Base-by-base conservation (phyloP, 2,888 invertebrate genomes). In the Apomyelois bistriatella region DNA sequence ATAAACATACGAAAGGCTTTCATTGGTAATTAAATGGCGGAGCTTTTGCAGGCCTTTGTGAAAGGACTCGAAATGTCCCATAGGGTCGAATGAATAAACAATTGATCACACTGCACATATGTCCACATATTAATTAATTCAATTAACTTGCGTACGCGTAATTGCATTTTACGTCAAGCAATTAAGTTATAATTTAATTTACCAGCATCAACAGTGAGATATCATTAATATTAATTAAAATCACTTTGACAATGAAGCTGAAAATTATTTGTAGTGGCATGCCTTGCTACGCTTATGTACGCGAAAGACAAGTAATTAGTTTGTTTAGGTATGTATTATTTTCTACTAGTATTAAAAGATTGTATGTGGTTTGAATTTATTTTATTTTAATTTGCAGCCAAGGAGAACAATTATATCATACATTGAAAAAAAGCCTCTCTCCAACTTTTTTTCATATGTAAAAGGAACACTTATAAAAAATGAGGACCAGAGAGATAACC, bases 111-210 rank as follows among this genome's bases (percentile, higher is more conserved):
- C 58, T 59, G 53, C 32, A 48, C 51, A 59, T 57, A 58, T 68
- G 66, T 59, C 58, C 57, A 66, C 60, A 56, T 48, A 56, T 61
- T 69, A 70, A 77, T 76, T 74, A 71, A 73, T 68, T 70, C 62
- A 76, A 79, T 79, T 71, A 74, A 66, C 58, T 65, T 65, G 55
- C 51, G 55, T 65, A 59, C 62, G 68, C 61, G 58, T 65, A 69
- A 76, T 74, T 70, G 72, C 75, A 79, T 76, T 77, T 65, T 70
- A 56, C 64, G 62, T 66, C 60, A 68, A 66, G 60, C 68, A 69
- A 72, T 69, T 73, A 72, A 61, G 55, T 63, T 63, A 68, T 70
- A 67, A 77, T 75, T 72, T 68, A 69, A 78, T 76, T 73, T 70
- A 65, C 58, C 60, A 64, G 67, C 67, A 73, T 74, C 70, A 72